Evolutionary conservation across 2,797 vertebrate genomes (phyloP).

Genomic region (Etheostoma nigrum): DNA sequence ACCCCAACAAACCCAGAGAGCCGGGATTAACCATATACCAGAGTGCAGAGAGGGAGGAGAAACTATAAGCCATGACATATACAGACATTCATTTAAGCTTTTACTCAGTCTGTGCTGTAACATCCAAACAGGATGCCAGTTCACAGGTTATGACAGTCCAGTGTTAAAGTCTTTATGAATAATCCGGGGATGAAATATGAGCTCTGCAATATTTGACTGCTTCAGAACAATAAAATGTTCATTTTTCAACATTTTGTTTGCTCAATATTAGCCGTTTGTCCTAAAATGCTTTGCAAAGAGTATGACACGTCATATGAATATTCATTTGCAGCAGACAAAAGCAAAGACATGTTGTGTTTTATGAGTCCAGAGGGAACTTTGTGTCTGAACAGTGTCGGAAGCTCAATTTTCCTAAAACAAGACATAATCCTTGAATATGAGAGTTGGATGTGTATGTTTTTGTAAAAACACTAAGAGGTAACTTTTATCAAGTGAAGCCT

Average conservation of each 20-base stretch:
- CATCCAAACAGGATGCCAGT: slow-evolving; percentile 25
- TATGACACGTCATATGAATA: slow-evolving; percentile 53
- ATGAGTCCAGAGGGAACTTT: background rate
- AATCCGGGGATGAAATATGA: slow-evolving; percentile 59
- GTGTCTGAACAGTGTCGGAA: background rate
- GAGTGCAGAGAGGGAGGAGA: slow-evolving; percentile 37
- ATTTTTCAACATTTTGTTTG: slow-evolving; percentile 5
- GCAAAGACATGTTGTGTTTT: background rate
- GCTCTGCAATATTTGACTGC: slow-evolving; percentile 43
- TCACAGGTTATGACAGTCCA: slow-evolving; percentile 40
- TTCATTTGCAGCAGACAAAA: slow-evolving; percentile 43
- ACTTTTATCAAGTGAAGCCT: slow-evolving; percentile 8
- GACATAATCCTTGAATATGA: background rate
- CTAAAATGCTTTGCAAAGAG: slow-evolving; percentile 33
- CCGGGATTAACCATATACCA: slow-evolving; percentile 63
- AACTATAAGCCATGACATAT: slow-evolving; percentile 51
- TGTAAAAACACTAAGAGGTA: background rate
- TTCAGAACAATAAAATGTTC: slow-evolving; percentile 23
- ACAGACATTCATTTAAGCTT: slow-evolving; percentile 28
- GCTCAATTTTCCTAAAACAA: background rate
- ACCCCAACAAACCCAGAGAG: slow-evolving; percentile 42
- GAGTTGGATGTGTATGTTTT: slow-evolving; percentile 6
- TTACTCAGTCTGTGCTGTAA: slow-evolving; percentile 8
- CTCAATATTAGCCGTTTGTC: slow-evolving; percentile 24
- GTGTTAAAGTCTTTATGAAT: slow-evolving; percentile 53